Base-by-base conservation (phyloP, 2,888 invertebrate species). In the Epiblema foenella region DNA sequence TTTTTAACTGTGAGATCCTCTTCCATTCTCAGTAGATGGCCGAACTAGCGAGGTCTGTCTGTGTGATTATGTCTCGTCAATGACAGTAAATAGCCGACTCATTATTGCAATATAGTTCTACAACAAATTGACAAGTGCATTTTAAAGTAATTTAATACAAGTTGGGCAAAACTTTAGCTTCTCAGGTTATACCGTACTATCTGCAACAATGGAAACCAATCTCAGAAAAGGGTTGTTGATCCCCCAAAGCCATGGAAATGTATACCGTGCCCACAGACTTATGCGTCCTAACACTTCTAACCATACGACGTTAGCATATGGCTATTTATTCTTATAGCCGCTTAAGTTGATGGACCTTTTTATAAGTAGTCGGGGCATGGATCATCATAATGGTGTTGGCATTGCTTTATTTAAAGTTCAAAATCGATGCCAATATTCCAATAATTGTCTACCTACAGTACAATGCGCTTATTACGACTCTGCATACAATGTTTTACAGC, bases 171-270 rank as follows among this genome's bases (percentile, higher is more conserved):
- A 4, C n/a, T n/a, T n/a, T n/a, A 4, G 4, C 24, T 24, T 24
- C 24, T 24, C 24, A 24, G 4, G 24, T 3, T 24, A 24, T 24
- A 24, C 17, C 58, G 58, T 39, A 58, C 11, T 33, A 33, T n/a
- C n/a, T 52, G 17, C 10, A 10, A 17, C 7, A 54, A 60, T 66
- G 70, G 70, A 46, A n/a, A 66, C 59, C 10, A 10, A 29, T 66
- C 65, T 59, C 65, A 33, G 52, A 33, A 70, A 70, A 65, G 70
- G 70, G 65, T 70, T 69, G 63, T 57, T 65, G 64, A 65, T 70
- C 70, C 70, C 24, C 70, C 46, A 66, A 70, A 69, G 58, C 69
- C 68, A 17, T n/a, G 33, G 70, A 65, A 66, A 70, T 54, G 52
- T 64, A 69, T 58, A 57, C 64, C 56, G 60, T 39, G 51, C 52